Conservation (phyloP, 2,888 invertebrate species). For the Phaonia tiefii region DNA sequence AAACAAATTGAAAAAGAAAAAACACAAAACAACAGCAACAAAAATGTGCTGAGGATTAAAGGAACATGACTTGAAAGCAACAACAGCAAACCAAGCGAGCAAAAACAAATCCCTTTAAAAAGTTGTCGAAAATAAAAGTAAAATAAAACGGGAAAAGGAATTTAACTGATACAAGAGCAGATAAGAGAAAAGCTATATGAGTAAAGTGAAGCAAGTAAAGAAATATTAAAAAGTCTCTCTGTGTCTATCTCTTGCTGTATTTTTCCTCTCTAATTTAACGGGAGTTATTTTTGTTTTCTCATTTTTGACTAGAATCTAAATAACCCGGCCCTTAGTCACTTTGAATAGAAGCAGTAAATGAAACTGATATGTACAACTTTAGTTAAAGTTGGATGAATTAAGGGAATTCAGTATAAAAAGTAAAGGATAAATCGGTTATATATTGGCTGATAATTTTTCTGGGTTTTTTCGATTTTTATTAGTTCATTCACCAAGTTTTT, state of each 20-base stretch:
- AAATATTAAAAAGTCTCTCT: not conserved
- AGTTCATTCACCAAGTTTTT: too few relatives aligned
- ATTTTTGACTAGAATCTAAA: not conserved
- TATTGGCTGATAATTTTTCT: too few relatives aligned
- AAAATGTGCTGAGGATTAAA: constrained; percentile 23
- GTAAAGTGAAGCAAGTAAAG: not conserved
- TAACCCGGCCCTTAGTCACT: constrained; percentile 40
- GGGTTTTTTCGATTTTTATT: too few relatives aligned
- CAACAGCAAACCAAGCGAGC: not conserved
- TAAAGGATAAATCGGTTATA: too few relatives aligned
- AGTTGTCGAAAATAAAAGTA: not conserved
- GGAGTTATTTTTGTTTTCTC: not conserved
- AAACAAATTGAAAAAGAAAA: not conserved
- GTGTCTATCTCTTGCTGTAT: not conserved
- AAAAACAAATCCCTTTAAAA: not conserved
- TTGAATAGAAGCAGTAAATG: not conserved
- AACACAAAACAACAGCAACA: not conserved
- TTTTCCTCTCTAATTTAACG: not conserved
- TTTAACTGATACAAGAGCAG: not conserved
- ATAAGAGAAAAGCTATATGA: constrained; percentile 1
- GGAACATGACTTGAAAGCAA: not conserved
- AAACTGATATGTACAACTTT: too few relatives aligned
- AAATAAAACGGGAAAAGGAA: constrained; percentile 8
- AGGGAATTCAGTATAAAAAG: too few relatives aligned
- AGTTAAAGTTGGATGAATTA: too few relatives aligned